These are phyloP conservation scores for Hydrozoanthus gracilis DNA, from an alignment of 92 coral and sea anemone species.

Conservation along the genomic window DNA sequence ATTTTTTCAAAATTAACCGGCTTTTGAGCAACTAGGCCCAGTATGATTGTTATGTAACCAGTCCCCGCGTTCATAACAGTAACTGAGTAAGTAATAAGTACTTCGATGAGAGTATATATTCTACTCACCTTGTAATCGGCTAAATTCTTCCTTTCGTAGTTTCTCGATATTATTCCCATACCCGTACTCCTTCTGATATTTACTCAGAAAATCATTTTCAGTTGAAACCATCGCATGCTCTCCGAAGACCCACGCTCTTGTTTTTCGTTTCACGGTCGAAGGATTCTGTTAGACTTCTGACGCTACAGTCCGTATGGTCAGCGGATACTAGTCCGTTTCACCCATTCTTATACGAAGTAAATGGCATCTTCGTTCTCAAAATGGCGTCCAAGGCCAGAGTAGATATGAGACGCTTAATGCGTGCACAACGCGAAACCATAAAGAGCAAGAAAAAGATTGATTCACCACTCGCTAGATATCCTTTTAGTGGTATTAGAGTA, in stretches of 20 bases:
- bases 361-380: slow-evolving; percentile 29
- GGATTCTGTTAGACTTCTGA: neutral
- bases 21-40: no score
- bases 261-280: neutral
- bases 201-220: slow-evolving; percentile 61
- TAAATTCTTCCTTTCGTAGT: slow-evolving; percentile 80
- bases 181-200: slow-evolving; percentile 62
- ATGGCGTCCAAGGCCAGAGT: slow-evolving; percentile 84
- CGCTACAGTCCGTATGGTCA: neutral
- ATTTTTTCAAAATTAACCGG: neutral
- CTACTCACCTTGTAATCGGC: slow-evolving; percentile 73
- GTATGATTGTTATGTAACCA: no score
- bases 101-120: neutral
- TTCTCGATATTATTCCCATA: slow-evolving; percentile 71
- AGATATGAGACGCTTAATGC: slow-evolving; percentile 86
- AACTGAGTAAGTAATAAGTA: neutral
- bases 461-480: slow-evolving; percentile 95
- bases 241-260: no score
- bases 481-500: slow-evolving; percentile 33
- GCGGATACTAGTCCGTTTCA: slow-evolving; percentile 5
- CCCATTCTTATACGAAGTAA: slow-evolving; percentile 31
- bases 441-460: slow-evolving; percentile 83
- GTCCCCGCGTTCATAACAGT: neutral
- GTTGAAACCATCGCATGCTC: slow-evolving; percentile 4
- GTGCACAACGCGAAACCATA: slow-evolving; percentile 67